Base-by-base conservation (phyloP, 2,888 invertebrate species). In the Ectemnius lituratus region DNA sequence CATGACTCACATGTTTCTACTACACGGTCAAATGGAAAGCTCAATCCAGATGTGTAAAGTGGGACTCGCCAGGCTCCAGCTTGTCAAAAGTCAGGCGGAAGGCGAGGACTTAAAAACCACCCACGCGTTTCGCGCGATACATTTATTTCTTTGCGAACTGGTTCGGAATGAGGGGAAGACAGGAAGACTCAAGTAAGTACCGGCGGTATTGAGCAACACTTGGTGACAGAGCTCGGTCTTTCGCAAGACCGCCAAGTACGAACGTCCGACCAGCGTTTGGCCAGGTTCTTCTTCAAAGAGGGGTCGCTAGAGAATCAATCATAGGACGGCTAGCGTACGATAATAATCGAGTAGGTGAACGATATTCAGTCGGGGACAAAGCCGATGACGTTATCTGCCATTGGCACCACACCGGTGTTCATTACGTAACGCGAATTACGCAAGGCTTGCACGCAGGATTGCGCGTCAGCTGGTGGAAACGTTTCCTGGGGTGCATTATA, bases 361-460 rank as follows among this genome's bases (percentile, higher is more conserved):
- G 79, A 84, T 84, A 84, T 84, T 84, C 78, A 76, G 67, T 66
- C 49, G 20, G n/a, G 77, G 72, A 79, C 81, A 83, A 81, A 75
- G 63, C 75, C 78, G 71, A 79, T 74, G 64, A 76, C 73, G 67
- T 49, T 58, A 58, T 77, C 65, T 67, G 77, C 57, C 67, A 67
- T 76, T 70, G 71, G 70, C 67, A 58, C 20, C 37, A 62, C 46
- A 47, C 27, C 61, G 37, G 8, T 8, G 6, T 37, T 37, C 70
- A 67, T 82, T 82, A 70, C 83, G 69, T 76, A 83, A 83, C 52
- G 37, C 47, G 64, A 20, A 65, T 83, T 83, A 74, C 78, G 78
- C 70, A 81, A 83, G 20, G 5, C 52, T 57, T 28, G 64, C 62
- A 75, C 67, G 67, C 71, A 73, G 65, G 64, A 79, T 73, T 71